Evolutionary conservation across 2,797 vertebrate species (phyloP).

Genomic region (Lepilemur septentrionalis): DNA sequence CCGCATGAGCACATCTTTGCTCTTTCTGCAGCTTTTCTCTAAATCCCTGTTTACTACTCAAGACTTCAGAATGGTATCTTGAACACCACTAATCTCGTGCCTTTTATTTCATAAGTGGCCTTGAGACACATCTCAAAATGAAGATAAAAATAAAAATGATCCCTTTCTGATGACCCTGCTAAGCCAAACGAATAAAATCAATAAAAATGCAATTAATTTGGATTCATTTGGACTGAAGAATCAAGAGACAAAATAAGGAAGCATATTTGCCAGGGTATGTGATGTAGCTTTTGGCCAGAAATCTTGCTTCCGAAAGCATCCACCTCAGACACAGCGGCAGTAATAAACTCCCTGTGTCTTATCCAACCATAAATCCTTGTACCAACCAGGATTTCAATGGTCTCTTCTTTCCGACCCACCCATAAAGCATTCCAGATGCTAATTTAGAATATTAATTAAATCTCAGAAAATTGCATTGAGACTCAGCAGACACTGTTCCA

Average conservation of each 20-base stretch:
- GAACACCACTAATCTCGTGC: not conserved
- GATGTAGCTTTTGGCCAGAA: conserved; percentile 77
- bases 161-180: conserved; percentile 67
- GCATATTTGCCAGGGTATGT: conserved; percentile 63
- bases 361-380: conserved; percentile 57
- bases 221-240: conserved; percentile 67
- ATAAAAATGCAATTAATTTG: conserved; percentile 78
- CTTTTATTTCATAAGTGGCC: conserved; percentile 70
- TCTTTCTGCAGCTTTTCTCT: not conserved
- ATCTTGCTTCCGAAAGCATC: conserved; percentile 72
- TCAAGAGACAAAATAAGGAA: conserved; percentile 70
- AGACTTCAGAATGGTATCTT: conserved; percentile 26
- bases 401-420: conserved; percentile 50
- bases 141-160: conserved; percentile 75
- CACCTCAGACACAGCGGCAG: not conserved
- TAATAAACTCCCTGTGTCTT: conserved; percentile 73
- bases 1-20: not conserved
- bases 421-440: conserved; percentile 54
- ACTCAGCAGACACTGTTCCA: conserved; percentile 40
- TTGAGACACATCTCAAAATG: conserved; percentile 68
- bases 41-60: conserved; percentile 58
- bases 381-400: conserved; percentile 1
- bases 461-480: conserved; percentile 40
- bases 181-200: conserved; percentile 71
- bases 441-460: conserved; percentile 71